Evolutionary conservation across 2,888 invertebrate species (phyloP).

Genomic region (Eilema depressum): DNA sequence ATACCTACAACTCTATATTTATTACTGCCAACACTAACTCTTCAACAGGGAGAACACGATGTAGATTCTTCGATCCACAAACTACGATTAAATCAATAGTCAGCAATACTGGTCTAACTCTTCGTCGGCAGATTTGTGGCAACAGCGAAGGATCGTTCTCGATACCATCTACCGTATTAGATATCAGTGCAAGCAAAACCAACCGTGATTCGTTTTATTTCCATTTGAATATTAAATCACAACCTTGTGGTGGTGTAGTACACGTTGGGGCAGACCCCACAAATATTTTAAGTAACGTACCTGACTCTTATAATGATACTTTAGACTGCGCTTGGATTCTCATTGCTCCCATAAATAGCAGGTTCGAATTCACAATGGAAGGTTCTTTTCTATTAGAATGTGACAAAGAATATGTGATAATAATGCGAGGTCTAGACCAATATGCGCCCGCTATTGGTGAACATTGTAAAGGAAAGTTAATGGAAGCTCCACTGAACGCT

Average conservation of each 20-base stretch:
- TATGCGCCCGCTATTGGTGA: conserved; percentile 86
- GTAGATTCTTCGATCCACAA: conserved; percentile 65
- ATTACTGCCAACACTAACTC: conserved; percentile 64
- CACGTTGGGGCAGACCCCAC: conserved; percentile 56
- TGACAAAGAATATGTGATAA: conserved; percentile 74
- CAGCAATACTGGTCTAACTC: conserved; percentile 31
- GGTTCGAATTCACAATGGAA: conserved; percentile 70
- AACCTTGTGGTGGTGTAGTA: conserved; percentile 90
- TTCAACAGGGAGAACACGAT: conserved; percentile 56
- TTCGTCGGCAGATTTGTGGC: conserved; percentile 62
- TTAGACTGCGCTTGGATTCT: conserved; percentile 92
- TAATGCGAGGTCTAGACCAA: conserved; percentile 75
- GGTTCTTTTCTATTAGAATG: conserved; percentile 67
- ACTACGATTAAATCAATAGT: conserved; percentile 57
- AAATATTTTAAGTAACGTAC: conserved; percentile 72
- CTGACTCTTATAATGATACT: conserved; percentile 71
- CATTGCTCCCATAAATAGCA: conserved; percentile 68
- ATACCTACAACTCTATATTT: conserved; percentile 62
- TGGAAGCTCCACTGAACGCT: conserved; percentile 75
- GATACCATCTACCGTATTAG: conserved; percentile 64
- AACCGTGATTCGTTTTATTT: conserved; percentile 70
- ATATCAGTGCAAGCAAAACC: conserved; percentile 63
- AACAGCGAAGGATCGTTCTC: conserved; percentile 58
- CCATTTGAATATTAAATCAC: conserved; percentile 64
- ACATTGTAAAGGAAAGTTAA: conserved; percentile 87